These are phyloP conservation scores for Macrosteles quadrilineatus DNA, from an alignment of 1,140 invertebrate species.

Conservation along the genomic window DNA sequence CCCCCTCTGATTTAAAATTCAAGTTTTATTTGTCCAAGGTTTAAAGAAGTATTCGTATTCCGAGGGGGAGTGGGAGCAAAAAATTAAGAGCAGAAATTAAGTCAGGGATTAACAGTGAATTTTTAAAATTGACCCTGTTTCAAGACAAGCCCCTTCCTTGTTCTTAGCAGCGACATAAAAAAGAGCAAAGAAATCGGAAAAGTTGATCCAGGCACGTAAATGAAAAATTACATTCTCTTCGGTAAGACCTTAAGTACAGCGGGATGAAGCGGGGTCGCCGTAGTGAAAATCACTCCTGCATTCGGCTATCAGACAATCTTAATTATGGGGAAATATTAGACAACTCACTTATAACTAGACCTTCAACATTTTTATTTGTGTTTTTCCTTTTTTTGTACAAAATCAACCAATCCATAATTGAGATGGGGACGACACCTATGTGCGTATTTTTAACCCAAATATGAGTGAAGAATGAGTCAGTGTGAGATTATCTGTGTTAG, in stretches of 20 bases:
- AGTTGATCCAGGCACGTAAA: conserved; percentile 45
- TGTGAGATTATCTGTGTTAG: no score
- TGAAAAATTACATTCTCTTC: conserved; percentile 44
- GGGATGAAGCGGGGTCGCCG: conserved; percentile 22
- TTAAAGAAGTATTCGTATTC: conserved; percentile 17
- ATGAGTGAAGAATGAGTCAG: no score
- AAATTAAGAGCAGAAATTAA: conserved; percentile 44
- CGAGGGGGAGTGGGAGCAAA: conserved; percentile 30
- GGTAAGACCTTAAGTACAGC: conserved; percentile 38
- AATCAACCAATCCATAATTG: no score
- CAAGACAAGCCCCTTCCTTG: conserved; percentile 31
- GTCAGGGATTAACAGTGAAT: conserved; percentile 43
- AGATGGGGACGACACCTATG: no score
- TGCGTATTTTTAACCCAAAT: no score
- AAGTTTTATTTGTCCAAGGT: conserved; percentile 3
- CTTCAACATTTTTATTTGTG: no score
- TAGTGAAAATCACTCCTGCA: neutral
- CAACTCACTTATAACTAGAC: no score
- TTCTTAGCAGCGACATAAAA: conserved; percentile 37
- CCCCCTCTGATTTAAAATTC: neutral
- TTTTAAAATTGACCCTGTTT: conserved; percentile 42
- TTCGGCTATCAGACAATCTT: no score
- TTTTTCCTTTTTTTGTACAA: no score
- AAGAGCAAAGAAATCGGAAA: conserved; percentile 39
- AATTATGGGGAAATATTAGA: no score